phyloP scores from a whole-genome alignment of 2,888 invertebrate species.

The Helobdella robusta region DNA sequence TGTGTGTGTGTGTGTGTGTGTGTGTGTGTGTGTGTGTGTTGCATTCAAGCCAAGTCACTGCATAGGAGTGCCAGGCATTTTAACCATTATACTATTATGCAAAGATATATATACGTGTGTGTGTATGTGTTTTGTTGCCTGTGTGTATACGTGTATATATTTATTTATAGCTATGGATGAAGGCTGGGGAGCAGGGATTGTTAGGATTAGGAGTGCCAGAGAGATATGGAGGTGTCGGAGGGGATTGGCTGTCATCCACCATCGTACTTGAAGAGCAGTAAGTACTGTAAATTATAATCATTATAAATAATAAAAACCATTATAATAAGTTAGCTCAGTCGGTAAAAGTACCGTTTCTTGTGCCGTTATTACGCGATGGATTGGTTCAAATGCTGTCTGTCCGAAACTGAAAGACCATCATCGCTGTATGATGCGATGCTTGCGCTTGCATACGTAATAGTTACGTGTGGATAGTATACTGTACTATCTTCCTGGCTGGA shows the following conservation, averaged over 20 bases:
- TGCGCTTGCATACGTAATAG: neutral
- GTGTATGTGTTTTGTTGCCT: too few relatives aligned
- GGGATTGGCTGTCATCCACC: constrained; percentile 46
- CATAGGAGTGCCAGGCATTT: too few relatives aligned
- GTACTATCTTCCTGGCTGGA: too few relatives aligned
- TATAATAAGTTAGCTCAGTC: neutral
- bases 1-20: too few relatives aligned
- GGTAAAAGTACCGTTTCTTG: neutral
- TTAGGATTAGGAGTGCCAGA: constrained; percentile 48
- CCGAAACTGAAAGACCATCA: too few relatives aligned
- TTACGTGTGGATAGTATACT: neutral
- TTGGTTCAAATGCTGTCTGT: too few relatives aligned
- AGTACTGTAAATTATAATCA: constrained; percentile 30
- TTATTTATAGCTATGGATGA: constrained; percentile 44
- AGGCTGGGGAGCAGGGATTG: constrained; percentile 49
- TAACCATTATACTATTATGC: neutral
- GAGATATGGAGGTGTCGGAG: constrained; percentile 50
- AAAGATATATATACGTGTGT: neutral
- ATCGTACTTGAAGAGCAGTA: constrained; percentile 51
- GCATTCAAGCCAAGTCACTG: too few relatives aligned
- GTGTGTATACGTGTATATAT: neutral
- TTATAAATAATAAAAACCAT: neutral
- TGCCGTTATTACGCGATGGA: too few relatives aligned
- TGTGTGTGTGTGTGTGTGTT: too few relatives aligned
- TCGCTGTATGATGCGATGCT: too few relatives aligned